Conservation (phyloP, 1,140 invertebrate species). For the Episyrphus balteatus region DNA sequence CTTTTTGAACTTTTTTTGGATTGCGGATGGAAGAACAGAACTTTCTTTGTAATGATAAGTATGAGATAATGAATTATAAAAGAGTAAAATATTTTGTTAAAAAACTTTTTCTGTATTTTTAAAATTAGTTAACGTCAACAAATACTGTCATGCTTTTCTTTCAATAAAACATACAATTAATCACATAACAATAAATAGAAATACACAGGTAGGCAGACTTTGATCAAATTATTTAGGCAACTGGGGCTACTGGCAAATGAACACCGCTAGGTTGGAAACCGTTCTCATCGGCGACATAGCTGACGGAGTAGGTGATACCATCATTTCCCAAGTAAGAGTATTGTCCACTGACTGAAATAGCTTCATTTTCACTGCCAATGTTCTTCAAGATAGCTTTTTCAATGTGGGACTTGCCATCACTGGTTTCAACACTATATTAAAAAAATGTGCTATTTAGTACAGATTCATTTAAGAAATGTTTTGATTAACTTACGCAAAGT, state of each 20-base stretch:
- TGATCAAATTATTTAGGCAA: conserved; percentile 4
- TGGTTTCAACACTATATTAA: conserved; percentile 40
- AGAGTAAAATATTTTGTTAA: too few species aligned
- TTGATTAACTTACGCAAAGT: conserved; percentile 30
- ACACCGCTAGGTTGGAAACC: conserved; percentile 56
- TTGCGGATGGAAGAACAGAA: too few species aligned
- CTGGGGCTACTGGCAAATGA: conserved; percentile 42
- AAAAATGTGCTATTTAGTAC: neutral
- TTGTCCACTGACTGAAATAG: conserved; percentile 41
- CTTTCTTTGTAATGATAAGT: too few species aligned
- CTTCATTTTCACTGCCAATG: conserved; percentile 38
- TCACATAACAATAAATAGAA: too few species aligned
- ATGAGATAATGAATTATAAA: too few species aligned
- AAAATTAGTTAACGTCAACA: too few species aligned
- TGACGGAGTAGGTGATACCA: conserved; percentile 46
- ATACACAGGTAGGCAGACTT: too few species aligned
- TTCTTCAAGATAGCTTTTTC: conserved; percentile 47
- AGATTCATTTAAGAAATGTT: neutral
- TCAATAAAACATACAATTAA: too few species aligned
- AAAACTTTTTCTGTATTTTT: too few species aligned
- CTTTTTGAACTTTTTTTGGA: too few species aligned
- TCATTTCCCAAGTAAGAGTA: conserved; percentile 52
- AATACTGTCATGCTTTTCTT: too few species aligned
- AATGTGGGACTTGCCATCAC: conserved; percentile 47
- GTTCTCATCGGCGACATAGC: conserved; percentile 57